Conservation (phyloP, 2,888 invertebrate genomes). For the Abrostola triplasia region DNA sequence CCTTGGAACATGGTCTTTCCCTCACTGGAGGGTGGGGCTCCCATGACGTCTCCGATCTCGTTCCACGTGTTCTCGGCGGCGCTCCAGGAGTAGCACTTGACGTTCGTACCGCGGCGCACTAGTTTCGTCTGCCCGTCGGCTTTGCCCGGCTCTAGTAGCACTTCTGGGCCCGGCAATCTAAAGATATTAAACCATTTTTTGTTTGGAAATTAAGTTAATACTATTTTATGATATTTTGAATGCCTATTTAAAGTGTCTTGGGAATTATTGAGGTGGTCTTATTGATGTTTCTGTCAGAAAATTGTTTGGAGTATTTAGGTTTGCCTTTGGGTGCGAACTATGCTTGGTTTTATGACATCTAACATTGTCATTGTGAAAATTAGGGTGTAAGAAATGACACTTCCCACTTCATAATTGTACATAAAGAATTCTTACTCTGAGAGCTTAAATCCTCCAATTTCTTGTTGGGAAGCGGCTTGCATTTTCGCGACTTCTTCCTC, state of each 20-base stretch:
- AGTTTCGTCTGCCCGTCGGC: constrained; percentile 95
- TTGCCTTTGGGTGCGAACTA: too few species aligned
- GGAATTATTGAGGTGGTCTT: too few species aligned
- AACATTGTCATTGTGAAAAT: too few species aligned
- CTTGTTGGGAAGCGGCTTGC: constrained; percentile 89
- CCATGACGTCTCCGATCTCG: constrained; percentile 96
- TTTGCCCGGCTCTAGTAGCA: constrained; percentile 92
- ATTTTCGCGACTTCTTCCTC: constrained; percentile 92
- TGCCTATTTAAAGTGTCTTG: not conserved
- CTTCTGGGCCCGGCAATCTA: constrained; percentile 94
- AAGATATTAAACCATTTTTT: not conserved
- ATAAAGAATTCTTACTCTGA: constrained; percentile 90
- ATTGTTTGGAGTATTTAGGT: too few species aligned
- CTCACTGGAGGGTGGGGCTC: constrained; percentile 91
- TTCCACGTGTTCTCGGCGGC: constrained; percentile 91
- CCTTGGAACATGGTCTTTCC: constrained; percentile 95
- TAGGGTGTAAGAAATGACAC: too few species aligned
- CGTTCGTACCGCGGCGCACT: constrained; percentile 91
- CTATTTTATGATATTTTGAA: not conserved
- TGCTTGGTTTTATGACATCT: too few species aligned
- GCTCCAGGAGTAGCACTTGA: constrained; percentile 94
- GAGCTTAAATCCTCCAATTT: constrained; percentile 95
- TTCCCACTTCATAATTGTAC: not conserved
- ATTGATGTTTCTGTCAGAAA: too few species aligned
- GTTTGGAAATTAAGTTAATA: too few species aligned